These are phyloP conservation scores for Decapterus maruadsi DNA, from an alignment of 2,797 vertebrate genomes.

Conservation along the genomic window DNA sequence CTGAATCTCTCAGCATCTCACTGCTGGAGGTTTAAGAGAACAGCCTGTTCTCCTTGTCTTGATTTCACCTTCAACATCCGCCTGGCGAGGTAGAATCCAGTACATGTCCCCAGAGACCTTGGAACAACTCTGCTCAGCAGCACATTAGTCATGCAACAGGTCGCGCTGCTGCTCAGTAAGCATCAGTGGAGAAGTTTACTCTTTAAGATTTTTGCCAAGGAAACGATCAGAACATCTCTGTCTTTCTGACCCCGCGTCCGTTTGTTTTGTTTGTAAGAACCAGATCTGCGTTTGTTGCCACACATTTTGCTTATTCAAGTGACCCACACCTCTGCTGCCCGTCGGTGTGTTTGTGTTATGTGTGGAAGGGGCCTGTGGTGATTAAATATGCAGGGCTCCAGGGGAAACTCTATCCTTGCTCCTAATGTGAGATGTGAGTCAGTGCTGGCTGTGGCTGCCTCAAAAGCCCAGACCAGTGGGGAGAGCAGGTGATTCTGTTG, in stretches of 20 bases:
- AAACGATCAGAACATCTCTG: conserved; percentile 42
- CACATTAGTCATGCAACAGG: conserved; percentile 84
- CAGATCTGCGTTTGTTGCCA: conserved; percentile 50
- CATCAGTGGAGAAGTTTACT: conserved; percentile 61
- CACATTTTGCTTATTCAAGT: conserved; percentile 54
- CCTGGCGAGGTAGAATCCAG: conserved; percentile 80
- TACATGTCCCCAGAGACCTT: conserved; percentile 80
- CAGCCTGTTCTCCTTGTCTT: conserved; percentile 81
- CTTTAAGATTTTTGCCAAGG: conserved; percentile 46
- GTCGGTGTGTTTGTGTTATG: conserved; percentile 65
- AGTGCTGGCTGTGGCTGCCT: conserved; percentile 69
- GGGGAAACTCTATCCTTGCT: conserved; percentile 83
- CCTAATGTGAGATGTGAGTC: conserved; percentile 85
- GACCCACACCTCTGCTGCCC: conserved; percentile 63
- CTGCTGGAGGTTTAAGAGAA: conserved; percentile 74
- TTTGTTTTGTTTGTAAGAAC: conserved; percentile 46
- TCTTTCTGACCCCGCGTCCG: conserved; percentile 20
- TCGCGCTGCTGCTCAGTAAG: conserved; percentile 64
- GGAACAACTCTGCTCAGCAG: conserved; percentile 77
- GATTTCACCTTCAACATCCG: conserved; percentile 85
- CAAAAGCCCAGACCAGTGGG: conserved; percentile 55
- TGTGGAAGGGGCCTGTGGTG: conserved; percentile 70
- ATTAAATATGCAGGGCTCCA: conserved; percentile 85
- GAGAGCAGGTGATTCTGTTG: conserved; percentile 59
- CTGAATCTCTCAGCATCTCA: conserved; percentile 55